Base-by-base conservation (phyloP, 2,797 vertebrate genomes). In the Poeciliopsis infans region DNA sequence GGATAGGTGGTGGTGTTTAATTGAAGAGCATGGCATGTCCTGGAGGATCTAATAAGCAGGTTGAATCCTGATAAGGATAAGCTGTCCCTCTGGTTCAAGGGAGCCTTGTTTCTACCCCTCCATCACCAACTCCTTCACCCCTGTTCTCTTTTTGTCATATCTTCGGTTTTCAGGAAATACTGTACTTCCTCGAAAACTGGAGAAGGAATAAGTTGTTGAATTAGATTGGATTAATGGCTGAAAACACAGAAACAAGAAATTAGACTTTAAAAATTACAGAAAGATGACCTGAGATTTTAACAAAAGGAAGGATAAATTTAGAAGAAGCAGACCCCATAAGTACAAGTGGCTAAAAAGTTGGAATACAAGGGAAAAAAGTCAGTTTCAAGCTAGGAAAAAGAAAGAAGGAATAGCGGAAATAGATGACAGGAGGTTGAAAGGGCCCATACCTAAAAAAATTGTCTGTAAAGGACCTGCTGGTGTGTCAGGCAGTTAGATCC, bases 21-120 rank as follows among this genome's bases (percentile, higher is more conserved):
- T 91, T 89, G 90, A 88, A 92, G 93, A 89, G 90, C 70, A 71
- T 88, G 89, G 89, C 64, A 78, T 91, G 92, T 95, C 94, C 93
- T 95, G 89, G 88, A 94, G 94, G 94, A 94, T 94, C 91, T 94
- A 96, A 95, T 95, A 95, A 95, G 94, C 94, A 95, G 94, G 94
- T 95, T 94, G 93, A 94, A 95, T 93, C 84, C 93, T 89, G 94
- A 95, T 95, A 94, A 95, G 92, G 93, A 95, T 95, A 95, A 96
- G 95, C 95, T 94, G 91, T 95, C 94, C 94, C 93, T 89, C 92
- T 94, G 92, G 94, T 93, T 95, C 92, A 87, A 46, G 92, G 88
- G 91, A 91, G 91, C 87, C 88, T 86, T 91, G 91, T 91, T 91
- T 91, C 87, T 86, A 87, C 76, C 86, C 81, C 83, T 83, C 72